These are phyloP conservation scores for Dermatophagoides farinae DNA, from an alignment of 1,140 invertebrate genomes.

Conservation along the genomic window DNA sequence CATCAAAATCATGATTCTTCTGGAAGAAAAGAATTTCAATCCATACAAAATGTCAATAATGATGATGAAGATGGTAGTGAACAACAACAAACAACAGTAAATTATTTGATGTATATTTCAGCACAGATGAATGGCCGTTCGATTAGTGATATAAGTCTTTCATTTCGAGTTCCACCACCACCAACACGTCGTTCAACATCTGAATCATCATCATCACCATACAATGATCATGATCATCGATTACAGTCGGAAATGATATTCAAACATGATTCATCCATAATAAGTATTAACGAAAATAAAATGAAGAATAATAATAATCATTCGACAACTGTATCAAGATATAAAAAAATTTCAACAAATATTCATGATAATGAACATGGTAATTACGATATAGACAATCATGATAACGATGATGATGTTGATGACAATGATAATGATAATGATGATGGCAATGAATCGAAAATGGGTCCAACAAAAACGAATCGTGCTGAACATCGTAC, in stretches of 20 bases:
- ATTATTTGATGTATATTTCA: constrained; percentile 4
- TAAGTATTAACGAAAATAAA: too few relatives aligned
- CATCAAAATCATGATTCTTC: not conserved
- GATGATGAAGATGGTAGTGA: not conserved
- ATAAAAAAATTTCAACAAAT: too few relatives aligned
- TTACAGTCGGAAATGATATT: too few relatives aligned
- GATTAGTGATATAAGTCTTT: constrained; percentile 3
- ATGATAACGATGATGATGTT: not conserved
- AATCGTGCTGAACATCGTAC: not conserved
- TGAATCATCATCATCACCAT: too few relatives aligned
- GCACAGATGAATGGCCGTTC: not conserved
- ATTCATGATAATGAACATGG: not conserved
- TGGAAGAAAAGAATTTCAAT: not conserved
- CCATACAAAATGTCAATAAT: too few relatives aligned
- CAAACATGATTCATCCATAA: too few relatives aligned
- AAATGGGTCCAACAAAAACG: not conserved
- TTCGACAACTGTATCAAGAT: too few relatives aligned
- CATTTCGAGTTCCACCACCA: not conserved
- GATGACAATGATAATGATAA: not conserved
- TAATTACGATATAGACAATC: not conserved
- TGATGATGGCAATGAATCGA: not conserved
- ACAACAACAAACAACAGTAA: not conserved
- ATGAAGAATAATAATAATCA: too few relatives aligned
- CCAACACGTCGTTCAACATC: too few relatives aligned
- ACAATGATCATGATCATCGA: too few relatives aligned